Conservation (phyloP, 2,113 vertebrate genomes). For the Rhynchomys soricoides region DNA sequence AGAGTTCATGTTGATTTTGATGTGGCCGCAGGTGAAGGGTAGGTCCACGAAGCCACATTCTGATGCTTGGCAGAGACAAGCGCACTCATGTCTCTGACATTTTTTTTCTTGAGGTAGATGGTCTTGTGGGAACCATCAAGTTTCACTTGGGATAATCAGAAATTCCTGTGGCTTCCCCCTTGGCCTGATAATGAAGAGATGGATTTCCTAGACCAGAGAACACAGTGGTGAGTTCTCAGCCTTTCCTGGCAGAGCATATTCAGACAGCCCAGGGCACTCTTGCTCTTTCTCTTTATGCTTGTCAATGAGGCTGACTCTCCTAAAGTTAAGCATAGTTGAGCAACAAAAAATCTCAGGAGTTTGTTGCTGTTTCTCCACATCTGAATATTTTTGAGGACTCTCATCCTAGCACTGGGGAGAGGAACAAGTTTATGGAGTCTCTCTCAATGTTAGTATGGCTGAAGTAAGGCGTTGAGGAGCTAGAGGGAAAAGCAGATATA, state of each 20-base stretch:
- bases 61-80: background rate
- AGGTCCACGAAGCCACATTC: background rate
- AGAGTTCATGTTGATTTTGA: background rate
- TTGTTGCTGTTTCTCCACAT: background rate
- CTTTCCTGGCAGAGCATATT: background rate
- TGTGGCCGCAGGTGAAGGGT: background rate
- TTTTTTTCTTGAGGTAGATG: background rate
- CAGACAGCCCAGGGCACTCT: background rate
- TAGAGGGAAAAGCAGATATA: background rate
- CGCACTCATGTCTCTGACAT: too few species aligned
- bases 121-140: background rate
- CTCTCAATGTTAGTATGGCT: background rate
- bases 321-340: background rate
- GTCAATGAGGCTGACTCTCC: background rate
- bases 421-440: background rate
- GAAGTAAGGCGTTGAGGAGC: background rate
- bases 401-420: background rate
- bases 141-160: background rate
- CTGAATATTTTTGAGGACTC: background rate
- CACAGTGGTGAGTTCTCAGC: background rate
- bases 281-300: background rate
- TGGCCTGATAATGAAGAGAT: background rate
- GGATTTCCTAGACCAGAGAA: background rate
- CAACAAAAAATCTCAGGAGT: background rate
- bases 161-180: background rate